These are phyloP conservation scores for Thecophora atra DNA, from an alignment of 2,888 invertebrate genomes.

Conservation along the genomic window DNA sequence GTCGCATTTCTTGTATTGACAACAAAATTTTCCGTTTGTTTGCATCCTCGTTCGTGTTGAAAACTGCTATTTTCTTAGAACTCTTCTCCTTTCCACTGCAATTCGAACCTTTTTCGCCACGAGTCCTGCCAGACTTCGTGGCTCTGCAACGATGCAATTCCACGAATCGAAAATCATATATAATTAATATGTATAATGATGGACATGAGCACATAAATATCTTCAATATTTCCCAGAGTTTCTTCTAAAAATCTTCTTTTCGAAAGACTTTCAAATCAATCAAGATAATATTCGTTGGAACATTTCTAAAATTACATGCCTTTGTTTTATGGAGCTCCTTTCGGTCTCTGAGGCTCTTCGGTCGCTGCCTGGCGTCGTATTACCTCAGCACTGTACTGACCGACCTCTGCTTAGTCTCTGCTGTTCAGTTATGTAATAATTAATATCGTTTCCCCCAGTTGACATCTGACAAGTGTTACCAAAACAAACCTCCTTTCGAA, in stretches of 20 bases:
- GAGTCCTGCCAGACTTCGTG: slow-evolving; percentile 12
- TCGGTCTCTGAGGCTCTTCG: not conserved
- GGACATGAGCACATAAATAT: not conserved
- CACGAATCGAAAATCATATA: not conserved
- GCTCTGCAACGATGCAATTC: slow-evolving; percentile 16
- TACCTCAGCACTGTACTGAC: slow-evolving; percentile 3
- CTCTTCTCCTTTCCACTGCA: not conserved
- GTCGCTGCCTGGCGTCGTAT: slow-evolving; percentile 5
- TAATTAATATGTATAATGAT: slow-evolving; percentile 8
- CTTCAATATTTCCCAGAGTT: not conserved
- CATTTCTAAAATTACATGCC: slow-evolving; percentile 8
- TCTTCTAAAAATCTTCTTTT: not conserved
- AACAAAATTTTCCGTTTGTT: too few relatives aligned
- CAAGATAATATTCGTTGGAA: slow-evolving; percentile 5
- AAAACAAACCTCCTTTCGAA: slow-evolving; percentile 58
- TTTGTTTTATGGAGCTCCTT: not conserved
- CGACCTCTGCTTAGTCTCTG: not conserved
- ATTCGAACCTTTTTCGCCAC: not conserved
- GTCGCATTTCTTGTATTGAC: too few relatives aligned
- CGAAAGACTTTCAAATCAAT: slow-evolving; percentile 8
- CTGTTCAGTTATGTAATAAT: slow-evolving; percentile 19
- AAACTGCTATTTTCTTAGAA: too few relatives aligned
- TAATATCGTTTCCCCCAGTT: slow-evolving; percentile 44
- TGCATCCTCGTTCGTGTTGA: too few relatives aligned
- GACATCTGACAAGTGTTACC: slow-evolving; percentile 54